Evolutionary conservation across 2,888 invertebrate species (phyloP), one percentile per base, ranked within the genome.

Genomic region (Cephus pulcher): DNA sequence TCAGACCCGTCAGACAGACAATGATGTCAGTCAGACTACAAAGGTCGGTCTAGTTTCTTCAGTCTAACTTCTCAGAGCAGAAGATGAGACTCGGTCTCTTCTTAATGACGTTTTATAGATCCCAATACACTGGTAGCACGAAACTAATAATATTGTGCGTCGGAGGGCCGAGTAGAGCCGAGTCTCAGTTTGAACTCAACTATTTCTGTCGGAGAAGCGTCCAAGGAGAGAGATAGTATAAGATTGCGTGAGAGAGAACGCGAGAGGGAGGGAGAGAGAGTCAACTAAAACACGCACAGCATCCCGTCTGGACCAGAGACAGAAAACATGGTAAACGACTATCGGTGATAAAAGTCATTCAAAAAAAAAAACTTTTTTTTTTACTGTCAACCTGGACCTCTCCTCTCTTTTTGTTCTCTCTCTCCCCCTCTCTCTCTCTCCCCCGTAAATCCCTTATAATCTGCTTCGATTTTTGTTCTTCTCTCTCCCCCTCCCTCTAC

Each of bases 261-360:
- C 69, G 56, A 76, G 68, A 40, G 79, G 79, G 80, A 82, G 79
- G 84, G 85, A 85, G 84, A 82, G 81, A 85, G 84, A 85, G 83
- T 82, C 82, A 81, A 81, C 82, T 81, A 81, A 81, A 81, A 79
- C 86, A 82, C 80, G 77, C 40, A 40, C 40, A 40, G 40, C 40
- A 40, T 40, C 40, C 40, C 40, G 15, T 40, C 40, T 40, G 40
- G 40, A 40, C 40, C 40, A 40, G 40, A 15, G 40, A 40, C 40
- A 40, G 40, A 40, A 40, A 40, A 15, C 40, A 15, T 40, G 15
- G 40, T 40, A 40, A 40, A 40, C 15, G 40, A 40, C 15, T 15
- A 1, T 40, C 40, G 15, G 15, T 40, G 40, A 40, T 40, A 40
- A 40, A 15, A 40, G 40, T 15, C 15, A 40, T 40, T 40, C 1